Base-by-base conservation (phyloP, 2,113 vertebrate genomes). In the Colossoma macropomum region DNA sequence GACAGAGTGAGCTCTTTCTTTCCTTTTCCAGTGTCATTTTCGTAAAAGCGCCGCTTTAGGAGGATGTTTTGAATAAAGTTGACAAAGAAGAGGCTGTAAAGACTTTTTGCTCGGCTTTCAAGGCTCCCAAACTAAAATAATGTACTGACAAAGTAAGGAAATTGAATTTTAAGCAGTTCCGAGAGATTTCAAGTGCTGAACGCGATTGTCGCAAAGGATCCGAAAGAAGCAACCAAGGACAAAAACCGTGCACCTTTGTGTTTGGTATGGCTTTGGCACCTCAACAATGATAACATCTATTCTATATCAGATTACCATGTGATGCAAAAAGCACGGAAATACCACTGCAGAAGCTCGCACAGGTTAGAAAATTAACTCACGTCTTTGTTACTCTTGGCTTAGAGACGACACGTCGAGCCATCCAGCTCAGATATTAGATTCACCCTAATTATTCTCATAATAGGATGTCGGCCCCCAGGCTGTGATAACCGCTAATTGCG, bases 401-500 rank as follows among this genome's bases (percentile, higher is more conserved):
- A 65, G 34, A 28, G 63, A 73, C 10, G 60, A 50, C 68, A 71
- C 28, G 56, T 65, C 30, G 32, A 23, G 21, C 54, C 15, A 6
- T 80, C 28, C n/a, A 19, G 10, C 41, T 16, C 28, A 75, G 28
- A 81, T 81, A 66, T 68, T 82, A 52, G 32, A 69, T 82, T 82
- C 60, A 19, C 65, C 19, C 30, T 69, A 68, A 59, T 82, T 69
- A 23, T 76, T 68, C 41, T 68, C 68, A 74, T 59, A 56, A 52
- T 45, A 60, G 23, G 74, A 56, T 23, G 34, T 17, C 75, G 27
- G 80, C 62, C 27, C 30, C 41, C 23, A 16, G 63, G 73, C 72
- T 16, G 13, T 23, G 48, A 75, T 82, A 82, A 76, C 30, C 8
- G 50, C 50, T 82, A 75, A 82, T 82, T 82, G 73, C 62, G 50